Evolutionary conservation across 2,888 invertebrate species (phyloP).

Genomic region (Sepioteuthis lessoniana): DNA sequence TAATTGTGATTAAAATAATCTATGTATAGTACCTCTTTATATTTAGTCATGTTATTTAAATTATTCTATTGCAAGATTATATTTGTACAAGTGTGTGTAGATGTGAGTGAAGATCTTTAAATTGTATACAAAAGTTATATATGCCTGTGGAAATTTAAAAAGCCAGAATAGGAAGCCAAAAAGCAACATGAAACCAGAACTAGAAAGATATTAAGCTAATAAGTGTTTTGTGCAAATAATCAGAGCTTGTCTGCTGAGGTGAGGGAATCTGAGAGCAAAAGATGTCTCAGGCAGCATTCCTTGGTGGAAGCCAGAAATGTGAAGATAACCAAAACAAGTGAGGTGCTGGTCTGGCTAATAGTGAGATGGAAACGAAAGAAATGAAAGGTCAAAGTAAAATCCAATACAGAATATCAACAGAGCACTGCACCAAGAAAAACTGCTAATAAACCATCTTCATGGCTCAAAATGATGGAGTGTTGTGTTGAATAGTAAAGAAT

Average conservation of each 20-base stretch:
- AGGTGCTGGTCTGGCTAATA: constrained; percentile 45
- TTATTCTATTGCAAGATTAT: background rate
- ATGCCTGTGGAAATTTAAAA: background rate
- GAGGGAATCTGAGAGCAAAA: background rate
- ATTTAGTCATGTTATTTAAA: background rate
- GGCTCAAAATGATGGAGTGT: background rate
- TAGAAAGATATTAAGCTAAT: constrained; percentile 21
- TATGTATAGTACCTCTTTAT: background rate
- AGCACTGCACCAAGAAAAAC: constrained; percentile 47
- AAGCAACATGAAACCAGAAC: constrained; percentile 33
- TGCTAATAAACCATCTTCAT: constrained; percentile 5
- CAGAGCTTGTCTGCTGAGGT: background rate
- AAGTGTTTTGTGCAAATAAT: constrained; percentile 33
- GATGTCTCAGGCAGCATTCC: constrained; percentile 43
- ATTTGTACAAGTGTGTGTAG: background rate
- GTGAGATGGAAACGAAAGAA: constrained; percentile 45
- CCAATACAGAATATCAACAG: constrained; percentile 45
- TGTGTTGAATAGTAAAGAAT: background rate
- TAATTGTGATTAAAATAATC: background rate
- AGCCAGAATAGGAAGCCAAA: constrained; percentile 33
- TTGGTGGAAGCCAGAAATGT: background rate
- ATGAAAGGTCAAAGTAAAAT: constrained; percentile 43
- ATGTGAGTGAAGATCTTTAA: background rate
- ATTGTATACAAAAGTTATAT: background rate
- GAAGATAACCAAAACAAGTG: constrained; percentile 42